Conservation (phyloP, 2,113 vertebrate genomes). For the Neogale vison region DNA sequence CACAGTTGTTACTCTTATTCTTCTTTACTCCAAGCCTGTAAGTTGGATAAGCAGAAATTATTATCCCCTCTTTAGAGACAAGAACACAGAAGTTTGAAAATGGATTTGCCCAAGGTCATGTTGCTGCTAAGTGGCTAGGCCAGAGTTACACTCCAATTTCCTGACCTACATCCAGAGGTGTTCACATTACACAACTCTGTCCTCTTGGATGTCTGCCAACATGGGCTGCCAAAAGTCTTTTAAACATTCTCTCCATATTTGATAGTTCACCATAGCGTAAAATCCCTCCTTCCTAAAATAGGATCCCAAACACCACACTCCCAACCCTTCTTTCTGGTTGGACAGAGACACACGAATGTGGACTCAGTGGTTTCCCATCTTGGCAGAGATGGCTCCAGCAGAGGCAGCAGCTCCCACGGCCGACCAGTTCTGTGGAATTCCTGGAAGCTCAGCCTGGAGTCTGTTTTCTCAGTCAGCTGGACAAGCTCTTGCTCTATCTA, state of each 20-base stretch:
- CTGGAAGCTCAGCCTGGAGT: background rate
- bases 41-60: background rate
- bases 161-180: background rate
- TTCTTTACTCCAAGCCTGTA: background rate
- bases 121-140: background rate
- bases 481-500: background rate
- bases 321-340: background rate
- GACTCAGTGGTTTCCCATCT: background rate
- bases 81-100: background rate
- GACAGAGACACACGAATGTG: background rate
- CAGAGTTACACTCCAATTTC: background rate
- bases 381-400: background rate
- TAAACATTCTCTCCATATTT: constrained; percentile 36
- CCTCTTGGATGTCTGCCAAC: constrained; percentile 7
- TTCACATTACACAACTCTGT: constrained; percentile 23
- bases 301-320: constrained; percentile 22
- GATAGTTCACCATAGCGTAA: constrained; percentile 29
- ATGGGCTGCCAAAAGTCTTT: constrained; percentile 31
- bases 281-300: constrained; percentile 45
- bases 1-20: background rate
- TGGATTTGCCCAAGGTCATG: constrained; percentile 19
- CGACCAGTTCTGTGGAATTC: background rate
- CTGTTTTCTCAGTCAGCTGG: background rate
- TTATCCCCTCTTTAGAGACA: background rate
- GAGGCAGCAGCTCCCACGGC: background rate